Evolutionary conservation across 2,888 invertebrate species (phyloP), one percentile per base, ranked within the genome.

Genomic region (Pomacea canaliculata): DNA sequence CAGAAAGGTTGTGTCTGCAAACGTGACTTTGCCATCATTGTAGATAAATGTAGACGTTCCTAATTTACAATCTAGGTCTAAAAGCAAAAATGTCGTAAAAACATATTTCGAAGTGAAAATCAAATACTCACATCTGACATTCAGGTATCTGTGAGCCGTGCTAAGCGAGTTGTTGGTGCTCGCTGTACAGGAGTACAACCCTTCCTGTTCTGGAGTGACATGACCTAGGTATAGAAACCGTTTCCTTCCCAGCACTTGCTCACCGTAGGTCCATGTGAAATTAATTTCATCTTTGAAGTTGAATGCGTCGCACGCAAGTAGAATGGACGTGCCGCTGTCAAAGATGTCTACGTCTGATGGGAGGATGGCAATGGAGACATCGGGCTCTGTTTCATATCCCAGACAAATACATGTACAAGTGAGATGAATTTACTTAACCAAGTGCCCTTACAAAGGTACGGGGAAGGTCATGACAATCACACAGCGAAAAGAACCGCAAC

Each of bases 101-200:
- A 63, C 1, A 1, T 7, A 19, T 63, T n/a, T 63, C 10, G 8
- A 63, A 63, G 19, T 12, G 23, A 7, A 7, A 12, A 7, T 63
- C 63, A 9, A 48, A 12, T 62, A 69, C 73, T 74, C n/a, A 74
- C 74, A 74, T 49, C 74, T 23, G 12, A 74, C 62, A 49, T 74
- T 74, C 62, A 74, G 59, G 37, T 62, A 69, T 23, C 23, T 23
- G 23, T 23, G 23, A 23, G 23, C 23, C 23, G 23, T 23, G 23
- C 23, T 23, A 23, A 23, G 23, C 23, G 23, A 23, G 16, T 27
- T 49, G 1, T 37, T 51, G 1, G 60, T 37, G 5, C 48, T 49
- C 10, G 68, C 74, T 10, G 46, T 62, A 59, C 74, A 74, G 69
- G 19, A 68, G 63, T 74, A 74, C 19, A 48, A 62, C 19, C 74